Base-by-base conservation (phyloP, 2,888 invertebrate genomes). In the Eristalis intricaria region DNA sequence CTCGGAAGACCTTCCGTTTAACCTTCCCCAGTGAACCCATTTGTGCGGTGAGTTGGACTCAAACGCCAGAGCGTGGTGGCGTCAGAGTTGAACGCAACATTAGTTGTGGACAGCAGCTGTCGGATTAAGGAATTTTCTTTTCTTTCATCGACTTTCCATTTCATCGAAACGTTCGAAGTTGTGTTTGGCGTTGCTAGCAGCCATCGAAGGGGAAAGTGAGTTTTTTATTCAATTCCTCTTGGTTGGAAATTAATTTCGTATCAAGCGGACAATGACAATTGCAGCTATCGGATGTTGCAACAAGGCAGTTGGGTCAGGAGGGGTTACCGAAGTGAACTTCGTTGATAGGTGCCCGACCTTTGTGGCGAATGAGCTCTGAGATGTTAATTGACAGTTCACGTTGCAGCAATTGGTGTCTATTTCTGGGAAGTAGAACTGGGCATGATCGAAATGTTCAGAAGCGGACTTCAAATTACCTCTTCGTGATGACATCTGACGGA, bases 71-170 rank as follows among this genome's bases (percentile, higher is more conserved):
- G 83, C 58, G 76, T 71, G 84, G 78, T 73, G n/a, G 15, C 56
- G 22, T 76, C 68, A 29, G 23, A 23, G 74, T 83, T 65, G 70
- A 50, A 50, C 83, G 70, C 70, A 78, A 78, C 78, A 78, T 69
- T 78, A 63, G 65, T 43, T 61, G 50, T 60, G 43, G 50, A 63
- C 76, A 38, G 60, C 73, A 74, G 84, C 66, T 80, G 79, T 79
- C 76, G 84, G 84, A 84, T 84, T 84, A 84, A 87, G 87, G 87
- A 87, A 87, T 87, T 87, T 87, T 84, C 87, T 87, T 87, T 87
- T 84, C 80, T 61, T 87, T 79, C 84, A 73, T 71, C 79, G 87
- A 87, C 87, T 87, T 87, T 87, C 87, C 79, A 87, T 87, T 87
- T 87, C 85, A 81, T 77, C 73, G 75, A 71, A 76, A 75, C 68